A percentile compares a stretch with the other conserved stretches of the same genome.
Conservation (phyloP, 2,113 vertebrate species). For the Dascyllus trimaculatus region DNA sequence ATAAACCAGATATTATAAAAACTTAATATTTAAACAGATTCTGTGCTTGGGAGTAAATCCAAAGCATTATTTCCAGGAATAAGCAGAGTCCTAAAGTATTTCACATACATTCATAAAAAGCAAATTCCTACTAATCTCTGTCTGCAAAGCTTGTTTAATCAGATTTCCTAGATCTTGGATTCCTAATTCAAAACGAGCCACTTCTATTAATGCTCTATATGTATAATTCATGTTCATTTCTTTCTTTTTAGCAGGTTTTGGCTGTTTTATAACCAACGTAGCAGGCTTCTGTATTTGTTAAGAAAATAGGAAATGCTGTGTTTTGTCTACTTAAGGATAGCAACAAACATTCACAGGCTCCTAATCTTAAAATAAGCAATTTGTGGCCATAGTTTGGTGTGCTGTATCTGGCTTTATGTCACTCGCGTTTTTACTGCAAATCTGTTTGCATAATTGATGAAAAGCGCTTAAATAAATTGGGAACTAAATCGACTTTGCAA, state of each 20-base stretch:
- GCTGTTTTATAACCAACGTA: slow-evolving; percentile 5
- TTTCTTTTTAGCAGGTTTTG: background rate
- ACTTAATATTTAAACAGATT: no score
- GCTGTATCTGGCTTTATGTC: slow-evolving; percentile 21
- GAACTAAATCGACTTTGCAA: slow-evolving; percentile 25
- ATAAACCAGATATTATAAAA: no score
- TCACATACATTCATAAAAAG: background rate
- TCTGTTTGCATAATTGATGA: slow-evolving; percentile 19
- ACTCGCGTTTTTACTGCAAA: slow-evolving; percentile 26
- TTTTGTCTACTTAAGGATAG: background rate
- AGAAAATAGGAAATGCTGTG: background rate
- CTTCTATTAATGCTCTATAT: no score
- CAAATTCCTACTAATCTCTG: background rate
- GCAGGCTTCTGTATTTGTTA: background rate
- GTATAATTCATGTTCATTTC: background rate
- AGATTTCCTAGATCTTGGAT: background rate
- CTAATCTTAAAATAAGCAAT: slow-evolving; percentile 15
- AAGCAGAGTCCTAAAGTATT: background rate
- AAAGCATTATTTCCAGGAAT: no score
- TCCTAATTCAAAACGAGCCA: background rate
- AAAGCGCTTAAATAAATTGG: slow-evolving; percentile 24
- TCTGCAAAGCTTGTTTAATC: background rate
- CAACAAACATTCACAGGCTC: background rate
- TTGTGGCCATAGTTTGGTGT: slow-evolving; percentile 2
- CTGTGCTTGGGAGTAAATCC: no score